Conservation (phyloP, 2,797 vertebrate species). For the Acridotheres tristis region DNA sequence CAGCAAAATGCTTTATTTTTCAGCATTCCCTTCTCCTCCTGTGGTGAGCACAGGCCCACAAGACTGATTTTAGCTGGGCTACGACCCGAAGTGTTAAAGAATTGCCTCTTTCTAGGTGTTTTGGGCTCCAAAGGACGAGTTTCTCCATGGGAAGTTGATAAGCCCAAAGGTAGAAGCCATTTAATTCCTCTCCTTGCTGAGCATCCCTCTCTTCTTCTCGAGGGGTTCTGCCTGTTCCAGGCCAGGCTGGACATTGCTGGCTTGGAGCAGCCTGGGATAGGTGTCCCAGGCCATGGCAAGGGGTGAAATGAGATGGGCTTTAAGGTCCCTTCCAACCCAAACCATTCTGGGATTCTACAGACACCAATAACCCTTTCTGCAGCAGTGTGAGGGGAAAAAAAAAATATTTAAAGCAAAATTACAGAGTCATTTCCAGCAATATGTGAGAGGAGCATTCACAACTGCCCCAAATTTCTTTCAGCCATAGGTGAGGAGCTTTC, state of each 20-base stretch:
- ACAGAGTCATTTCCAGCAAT: fast-evolving
- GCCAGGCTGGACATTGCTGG: background rate
- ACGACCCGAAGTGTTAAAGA: background rate
- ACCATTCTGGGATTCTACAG: background rate
- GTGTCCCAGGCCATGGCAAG: background rate
- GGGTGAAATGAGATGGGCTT: background rate
- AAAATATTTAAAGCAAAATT: background rate
- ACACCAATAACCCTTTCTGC: background rate
- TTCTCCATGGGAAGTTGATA: background rate
- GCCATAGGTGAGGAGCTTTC: background rate
- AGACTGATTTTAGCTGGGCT: background rate
- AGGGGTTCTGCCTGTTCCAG: background rate
- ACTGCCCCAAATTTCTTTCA: background rate
- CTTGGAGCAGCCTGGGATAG: background rate
- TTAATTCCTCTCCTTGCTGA: background rate
- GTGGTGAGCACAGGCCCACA: background rate
- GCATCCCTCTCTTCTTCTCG: background rate
- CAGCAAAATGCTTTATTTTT: background rate
- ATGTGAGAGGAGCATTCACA: background rate
- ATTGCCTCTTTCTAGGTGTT: background rate
- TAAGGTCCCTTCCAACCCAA: background rate
- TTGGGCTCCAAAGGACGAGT: background rate
- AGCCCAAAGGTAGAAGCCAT: background rate
- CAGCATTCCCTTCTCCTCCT: background rate
- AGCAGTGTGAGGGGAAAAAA: background rate